Evolutionary conservation across 2,113 vertebrate species (phyloP).

Genomic region (Xyrauchen texanus): DNA sequence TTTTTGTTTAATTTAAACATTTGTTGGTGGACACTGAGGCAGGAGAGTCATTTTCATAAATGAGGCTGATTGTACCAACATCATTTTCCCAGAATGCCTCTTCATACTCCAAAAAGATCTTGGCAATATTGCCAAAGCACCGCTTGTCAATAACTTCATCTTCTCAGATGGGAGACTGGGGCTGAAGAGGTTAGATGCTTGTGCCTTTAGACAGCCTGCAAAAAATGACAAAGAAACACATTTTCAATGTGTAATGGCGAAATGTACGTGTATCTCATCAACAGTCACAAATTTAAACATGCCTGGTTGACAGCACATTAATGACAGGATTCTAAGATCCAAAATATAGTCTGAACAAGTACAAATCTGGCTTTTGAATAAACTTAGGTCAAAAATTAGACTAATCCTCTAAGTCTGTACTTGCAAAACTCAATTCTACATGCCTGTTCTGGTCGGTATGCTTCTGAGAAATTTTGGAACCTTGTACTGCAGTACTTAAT

Average conservation of each 20-base stretch:
- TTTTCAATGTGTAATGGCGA: too few relatives aligned
- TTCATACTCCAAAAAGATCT: slow-evolving; percentile 62
- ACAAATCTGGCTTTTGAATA: too few relatives aligned
- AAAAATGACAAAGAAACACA: not conserved
- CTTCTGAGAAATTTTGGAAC: too few relatives aligned
- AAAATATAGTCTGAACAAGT: too few relatives aligned
- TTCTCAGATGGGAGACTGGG: slow-evolving; percentile 56
- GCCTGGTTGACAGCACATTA: too few relatives aligned
- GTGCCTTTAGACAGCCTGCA: slow-evolving; percentile 57
- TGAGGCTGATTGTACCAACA: slow-evolving; percentile 45
- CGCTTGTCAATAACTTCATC: slow-evolving; percentile 50
- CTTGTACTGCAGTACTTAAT: too few relatives aligned
- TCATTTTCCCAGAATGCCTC: slow-evolving; percentile 56
- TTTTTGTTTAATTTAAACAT: not conserved
- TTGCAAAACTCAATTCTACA: not conserved
- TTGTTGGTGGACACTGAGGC: slow-evolving; percentile 33
- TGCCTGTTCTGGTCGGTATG: too few relatives aligned
- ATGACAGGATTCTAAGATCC: too few relatives aligned
- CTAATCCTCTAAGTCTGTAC: not conserved
- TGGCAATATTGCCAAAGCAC: slow-evolving; percentile 59
- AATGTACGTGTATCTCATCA: too few relatives aligned
- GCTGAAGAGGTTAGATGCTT: slow-evolving; percentile 48
- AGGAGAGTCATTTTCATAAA: slow-evolving; percentile 55
- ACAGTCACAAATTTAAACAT: too few relatives aligned
- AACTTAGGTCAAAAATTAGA: not conserved